A percentile compares a stretch with the other conserved stretches of the same genome.
Evolutionary conservation across 2,113 vertebrate genomes (phyloP).

Genomic region (Salminus brasiliensis): DNA sequence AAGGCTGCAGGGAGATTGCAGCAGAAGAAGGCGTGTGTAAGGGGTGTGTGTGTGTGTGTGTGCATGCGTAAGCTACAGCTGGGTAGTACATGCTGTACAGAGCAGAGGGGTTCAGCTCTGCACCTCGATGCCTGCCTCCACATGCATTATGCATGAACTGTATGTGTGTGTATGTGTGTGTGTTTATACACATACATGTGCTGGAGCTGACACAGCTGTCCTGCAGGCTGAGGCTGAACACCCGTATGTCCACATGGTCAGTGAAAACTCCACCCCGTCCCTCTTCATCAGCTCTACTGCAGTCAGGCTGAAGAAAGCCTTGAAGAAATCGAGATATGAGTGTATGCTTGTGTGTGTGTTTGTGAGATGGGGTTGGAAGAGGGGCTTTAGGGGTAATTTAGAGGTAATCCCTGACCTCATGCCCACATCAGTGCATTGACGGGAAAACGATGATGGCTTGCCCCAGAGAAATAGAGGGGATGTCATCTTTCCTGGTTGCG

Average conservation of each 20-base stretch:
- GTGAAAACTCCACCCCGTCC: constrained; percentile 17
- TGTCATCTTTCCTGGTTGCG: not conserved
- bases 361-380: not conserved
- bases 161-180: constrained; percentile 26
- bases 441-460: constrained; percentile 27
- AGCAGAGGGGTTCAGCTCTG: constrained; percentile 34
- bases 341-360: not conserved
- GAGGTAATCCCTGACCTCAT: constrained; percentile 34
- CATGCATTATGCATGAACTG: constrained; percentile 61
- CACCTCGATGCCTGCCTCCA: constrained; percentile 47
- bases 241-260: constrained; percentile 24
- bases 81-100: constrained; percentile 41
- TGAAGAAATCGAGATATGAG: constrained; percentile 11
- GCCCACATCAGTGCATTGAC: not conserved
- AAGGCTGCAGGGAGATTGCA: constrained; percentile 54
- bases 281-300: constrained; percentile 45
- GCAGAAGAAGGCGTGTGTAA: constrained; percentile 48
- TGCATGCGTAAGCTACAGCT: constrained; percentile 15
- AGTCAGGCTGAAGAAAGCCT: constrained; percentile 37
- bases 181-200: too few relatives aligned
- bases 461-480: not conserved
- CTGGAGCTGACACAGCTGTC: constrained; percentile 46
- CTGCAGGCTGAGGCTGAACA: constrained; percentile 40
- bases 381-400: constrained; percentile 19
- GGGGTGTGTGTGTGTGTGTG: not conserved